Percentiles rank a stretch among this genome's conserved stretches.
These are phyloP conservation scores for Incurvaria masculella DNA, from an alignment of 2,888 invertebrate species.

Conservation along the genomic window DNA sequence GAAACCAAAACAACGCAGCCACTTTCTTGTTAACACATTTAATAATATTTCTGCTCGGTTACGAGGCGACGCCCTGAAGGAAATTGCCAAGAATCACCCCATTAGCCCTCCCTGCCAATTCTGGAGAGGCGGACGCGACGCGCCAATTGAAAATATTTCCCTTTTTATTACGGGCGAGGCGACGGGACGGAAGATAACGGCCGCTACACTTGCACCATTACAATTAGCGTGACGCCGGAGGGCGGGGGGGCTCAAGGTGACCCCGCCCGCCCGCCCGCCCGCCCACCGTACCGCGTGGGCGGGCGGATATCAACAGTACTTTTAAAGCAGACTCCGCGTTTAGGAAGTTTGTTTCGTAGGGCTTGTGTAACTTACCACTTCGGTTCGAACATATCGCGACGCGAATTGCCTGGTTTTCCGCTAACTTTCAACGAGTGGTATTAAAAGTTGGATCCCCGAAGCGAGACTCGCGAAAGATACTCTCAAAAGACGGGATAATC, in stretches of 20 bases:
- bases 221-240: not conserved
- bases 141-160: not conserved
- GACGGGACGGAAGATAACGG: not conserved
- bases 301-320: too few relatives aligned
- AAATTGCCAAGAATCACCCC: not conserved
- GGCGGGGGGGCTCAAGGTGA: not conserved
- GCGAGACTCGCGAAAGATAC: too few relatives aligned
- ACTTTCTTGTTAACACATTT: not conserved
- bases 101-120: not conserved
- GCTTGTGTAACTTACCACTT: too few relatives aligned
- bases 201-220: not conserved
- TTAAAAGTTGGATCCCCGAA: too few relatives aligned
- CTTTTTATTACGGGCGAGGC: not conserved
- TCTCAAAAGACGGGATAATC: too few relatives aligned
- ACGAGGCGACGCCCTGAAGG: not conserved
- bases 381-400: too few relatives aligned
- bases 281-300: too few relatives aligned
- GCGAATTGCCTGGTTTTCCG: too few relatives aligned
- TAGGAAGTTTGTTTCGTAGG: too few relatives aligned
- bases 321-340: too few relatives aligned
- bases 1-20: too few relatives aligned
- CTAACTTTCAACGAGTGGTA: too few relatives aligned
- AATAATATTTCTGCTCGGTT: not conserved
- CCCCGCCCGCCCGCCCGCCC: not conserved
- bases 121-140: not conserved